Percentiles rank a stretch among this genome's conserved stretches.
These are phyloP conservation scores for Dasyurus viverrinus DNA, from an alignment of 2,113 vertebrate genomes.

Conservation along the genomic window DNA sequence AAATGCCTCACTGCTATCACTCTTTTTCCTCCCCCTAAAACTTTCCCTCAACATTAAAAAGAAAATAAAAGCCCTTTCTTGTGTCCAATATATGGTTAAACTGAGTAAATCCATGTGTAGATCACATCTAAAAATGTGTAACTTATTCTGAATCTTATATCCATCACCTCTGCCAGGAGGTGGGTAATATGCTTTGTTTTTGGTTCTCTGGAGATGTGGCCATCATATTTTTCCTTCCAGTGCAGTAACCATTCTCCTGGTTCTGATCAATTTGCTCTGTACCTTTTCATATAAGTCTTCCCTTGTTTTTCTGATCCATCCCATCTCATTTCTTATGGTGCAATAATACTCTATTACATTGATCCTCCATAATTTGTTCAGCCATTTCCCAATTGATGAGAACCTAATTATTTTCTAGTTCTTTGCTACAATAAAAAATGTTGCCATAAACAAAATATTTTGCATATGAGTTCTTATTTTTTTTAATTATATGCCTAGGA, in stretches of 20 bases:
- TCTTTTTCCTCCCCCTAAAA: background rate
- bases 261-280: background rate
- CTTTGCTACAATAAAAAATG: background rate
- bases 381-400: background rate
- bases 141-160: background rate
- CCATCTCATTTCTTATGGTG: background rate
- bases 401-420: background rate
- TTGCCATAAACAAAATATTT: background rate
- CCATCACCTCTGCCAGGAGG: background rate
- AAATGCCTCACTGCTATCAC: background rate
- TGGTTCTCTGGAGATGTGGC: background rate
- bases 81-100: background rate
- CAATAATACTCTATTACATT: background rate
- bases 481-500: background rate
- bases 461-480: background rate
- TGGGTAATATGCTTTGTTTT: background rate
- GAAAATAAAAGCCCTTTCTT: background rate
- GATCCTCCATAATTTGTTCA: background rate
- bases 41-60: background rate
- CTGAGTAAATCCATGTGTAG: background rate
- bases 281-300: background rate
- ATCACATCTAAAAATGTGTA: background rate
- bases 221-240: background rate
- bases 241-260: background rate
- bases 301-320: background rate